Evolutionary conservation across 92 coral and sea anemone genomes (phyloP).

Genomic region (Plumapathes pennacea): DNA sequence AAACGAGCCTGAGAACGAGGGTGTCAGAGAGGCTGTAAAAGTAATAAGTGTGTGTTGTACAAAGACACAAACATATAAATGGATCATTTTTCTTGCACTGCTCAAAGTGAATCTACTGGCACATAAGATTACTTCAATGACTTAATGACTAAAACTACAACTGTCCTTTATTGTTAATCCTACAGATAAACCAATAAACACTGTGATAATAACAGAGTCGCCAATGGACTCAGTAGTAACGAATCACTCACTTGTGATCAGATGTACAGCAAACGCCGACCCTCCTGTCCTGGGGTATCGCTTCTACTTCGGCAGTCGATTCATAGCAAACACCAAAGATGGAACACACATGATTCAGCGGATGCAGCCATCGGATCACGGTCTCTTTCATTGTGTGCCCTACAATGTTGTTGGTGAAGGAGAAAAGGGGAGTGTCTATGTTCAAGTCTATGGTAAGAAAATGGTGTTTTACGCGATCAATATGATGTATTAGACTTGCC

Average conservation of each 20-base stretch:
- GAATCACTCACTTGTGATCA: slow-evolving; percentile 9
- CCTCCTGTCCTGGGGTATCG: slow-evolving; percentile 21
- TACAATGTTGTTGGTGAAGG: slow-evolving; percentile 39
- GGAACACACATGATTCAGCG: slow-evolving; percentile 7
- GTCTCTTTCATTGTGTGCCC: slow-evolving; percentile 34
- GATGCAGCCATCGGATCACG: slow-evolving; percentile 21
- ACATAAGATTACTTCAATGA: too few relatives aligned
- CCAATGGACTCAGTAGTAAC: slow-evolving; percentile 9
- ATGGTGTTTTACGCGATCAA: too few relatives aligned
- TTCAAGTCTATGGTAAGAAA: slow-evolving; percentile 41
- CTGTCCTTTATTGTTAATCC: background rate
- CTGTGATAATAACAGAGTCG: slow-evolving; percentile 4
- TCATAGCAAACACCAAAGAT: background rate
- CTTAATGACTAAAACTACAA: too few relatives aligned
- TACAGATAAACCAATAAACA: slow-evolving; percentile 34
- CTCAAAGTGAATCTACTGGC: too few relatives aligned
- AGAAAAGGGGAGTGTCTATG: slow-evolving; percentile 6
- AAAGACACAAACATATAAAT: too few relatives aligned
- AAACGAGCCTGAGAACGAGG: too few relatives aligned
- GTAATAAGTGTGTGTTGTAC: too few relatives aligned
- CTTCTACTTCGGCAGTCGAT: slow-evolving; percentile 19
- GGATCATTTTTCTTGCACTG: too few relatives aligned
- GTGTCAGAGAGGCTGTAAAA: too few relatives aligned
- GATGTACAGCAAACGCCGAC: slow-evolving; percentile 32
- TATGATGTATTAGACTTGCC: too few relatives aligned